A percentile compares a stretch with the other conserved stretches of the same genome.
Conservation (phyloP, 2,888 invertebrate species). For the Helicoverpa assulta region DNA sequence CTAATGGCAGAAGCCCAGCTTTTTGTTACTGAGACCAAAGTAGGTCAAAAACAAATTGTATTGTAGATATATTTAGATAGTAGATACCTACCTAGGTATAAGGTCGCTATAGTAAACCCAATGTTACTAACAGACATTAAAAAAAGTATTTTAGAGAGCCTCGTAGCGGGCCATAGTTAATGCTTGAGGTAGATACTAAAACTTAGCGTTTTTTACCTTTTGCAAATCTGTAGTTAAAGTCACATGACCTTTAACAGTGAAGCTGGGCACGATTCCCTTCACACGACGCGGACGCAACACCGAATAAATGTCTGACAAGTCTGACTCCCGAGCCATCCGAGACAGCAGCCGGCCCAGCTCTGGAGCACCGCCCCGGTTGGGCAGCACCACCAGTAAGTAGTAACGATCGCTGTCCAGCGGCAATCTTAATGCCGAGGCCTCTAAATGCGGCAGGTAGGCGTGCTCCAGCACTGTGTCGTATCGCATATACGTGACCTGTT, state of each 20-base stretch:
- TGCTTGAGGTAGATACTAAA: background rate
- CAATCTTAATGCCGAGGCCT: slow-evolving; percentile 93
- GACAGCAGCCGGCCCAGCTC: slow-evolving; percentile 92
- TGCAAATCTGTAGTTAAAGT: slow-evolving; percentile 95
- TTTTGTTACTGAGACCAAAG: slow-evolving; percentile 44
- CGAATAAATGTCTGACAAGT: slow-evolving; percentile 92
- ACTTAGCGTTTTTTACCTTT: slow-evolving; percentile 88
- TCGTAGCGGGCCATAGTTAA: too few relatives aligned
- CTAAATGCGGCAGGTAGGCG: slow-evolving; percentile 93
- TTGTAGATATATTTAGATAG: slow-evolving; percentile 5
- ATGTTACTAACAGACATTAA: background rate
- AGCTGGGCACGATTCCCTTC: slow-evolving; percentile 94
- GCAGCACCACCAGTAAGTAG: slow-evolving; percentile 93
- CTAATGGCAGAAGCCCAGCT: slow-evolving; percentile 20
- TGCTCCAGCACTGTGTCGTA: slow-evolving; percentile 95
- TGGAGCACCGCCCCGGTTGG: slow-evolving; percentile 91
- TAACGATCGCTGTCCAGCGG: slow-evolving; percentile 95
- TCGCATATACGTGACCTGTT: slow-evolving; percentile 92
- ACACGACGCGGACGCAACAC: slow-evolving; percentile 93
- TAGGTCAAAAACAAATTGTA: slow-evolving; percentile 41
- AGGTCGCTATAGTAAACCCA: background rate
- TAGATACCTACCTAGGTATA: background rate
- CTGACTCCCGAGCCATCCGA: slow-evolving; percentile 91
- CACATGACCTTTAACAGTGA: slow-evolving; percentile 94
- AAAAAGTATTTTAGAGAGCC: background rate